Evolutionary conservation across 2,113 vertebrate genomes (phyloP).

Genomic region (Podiceps cristatus): DNA sequence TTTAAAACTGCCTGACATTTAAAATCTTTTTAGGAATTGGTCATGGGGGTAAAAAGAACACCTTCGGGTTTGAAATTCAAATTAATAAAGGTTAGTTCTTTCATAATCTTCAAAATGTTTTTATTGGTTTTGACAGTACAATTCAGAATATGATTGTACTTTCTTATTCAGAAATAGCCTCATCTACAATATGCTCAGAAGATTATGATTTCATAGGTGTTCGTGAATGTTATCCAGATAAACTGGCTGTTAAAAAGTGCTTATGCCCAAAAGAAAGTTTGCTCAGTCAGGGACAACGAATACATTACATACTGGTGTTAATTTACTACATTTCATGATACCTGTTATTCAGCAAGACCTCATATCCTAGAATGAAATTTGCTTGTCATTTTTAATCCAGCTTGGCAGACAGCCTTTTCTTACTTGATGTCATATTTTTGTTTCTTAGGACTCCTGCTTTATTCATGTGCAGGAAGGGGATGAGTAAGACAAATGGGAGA

Average conservation of each 20-base stretch:
- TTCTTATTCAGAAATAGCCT: neutral
- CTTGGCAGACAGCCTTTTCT: neutral
- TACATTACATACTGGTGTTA: neutral
- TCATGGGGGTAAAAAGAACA: neutral
- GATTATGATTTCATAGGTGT: neutral
- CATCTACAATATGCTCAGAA: neutral
- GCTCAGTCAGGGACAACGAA: neutral
- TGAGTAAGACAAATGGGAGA: constrained; percentile 4
- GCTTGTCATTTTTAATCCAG: neutral
- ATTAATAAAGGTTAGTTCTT: neutral
- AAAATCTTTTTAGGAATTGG: neutral
- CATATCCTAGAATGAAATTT: neutral
- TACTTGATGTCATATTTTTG: neutral
- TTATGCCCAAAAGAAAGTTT: neutral
- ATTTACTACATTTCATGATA: neutral
- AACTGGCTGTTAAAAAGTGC: neutral
- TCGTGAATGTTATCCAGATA: neutral
- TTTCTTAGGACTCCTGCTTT: neutral
- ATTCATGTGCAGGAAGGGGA: neutral
- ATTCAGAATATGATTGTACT: neutral
- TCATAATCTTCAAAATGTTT: neutral
- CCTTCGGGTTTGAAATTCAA: neutral
- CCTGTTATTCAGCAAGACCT: neutral
- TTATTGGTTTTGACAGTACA: neutral
- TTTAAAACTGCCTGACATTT: neutral